Evolutionary conservation across 2,113 vertebrate genomes (phyloP), one percentile per base, ranked within the genome.

Genomic region (Oncorhynchus tshawytscha): DNA sequence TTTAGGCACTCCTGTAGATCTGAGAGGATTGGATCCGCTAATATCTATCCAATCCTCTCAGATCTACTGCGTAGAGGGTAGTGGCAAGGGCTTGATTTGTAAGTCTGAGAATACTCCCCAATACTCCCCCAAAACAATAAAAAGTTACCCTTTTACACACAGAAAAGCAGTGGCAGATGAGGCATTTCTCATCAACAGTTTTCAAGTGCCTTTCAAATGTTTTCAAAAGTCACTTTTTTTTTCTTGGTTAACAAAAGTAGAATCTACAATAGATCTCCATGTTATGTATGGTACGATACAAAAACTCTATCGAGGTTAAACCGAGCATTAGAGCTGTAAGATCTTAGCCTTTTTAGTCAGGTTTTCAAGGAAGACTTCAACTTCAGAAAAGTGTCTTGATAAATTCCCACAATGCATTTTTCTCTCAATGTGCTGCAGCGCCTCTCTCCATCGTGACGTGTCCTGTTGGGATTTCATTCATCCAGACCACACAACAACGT

Each of bases 311-410:
- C 5, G 92, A 95, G 88, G 88, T 92, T 85, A 90, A 88, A 78
- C 89, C 94, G 86, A 92, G 92, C 93, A 73, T 91, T 75, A 81
- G 62, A 76, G 88, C 89, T 91, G 91, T 79, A 89, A 72, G 76
- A 79, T 85, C 87, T 82, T 78, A 94, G 81, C 86, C 87, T 91
- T 83, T 90, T 92, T 94, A 95, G 93, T 95, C 92, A 92, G 75
- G 74, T 39, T 94, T 92, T 94, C 90, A 94, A 92, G 95, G 95
- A 97, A 96, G 95, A 96, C 95, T 94, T 94, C 90, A 95, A 95
- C 92, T 93, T 86, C 88, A 93, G 91, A 95, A 94, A 94, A 93
- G 85, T 88, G 84, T 87, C 80, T 89, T 5, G 34, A 81, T 73
- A 66, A 74, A 75, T 25, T 74, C 68, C 62, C 79, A 73, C 25